A percentile compares a stretch with the other conserved stretches of the same genome.
Evolutionary conservation across 1,140 invertebrate genomes (phyloP).

Genomic region (Stratiolaelaps scimitus): DNA sequence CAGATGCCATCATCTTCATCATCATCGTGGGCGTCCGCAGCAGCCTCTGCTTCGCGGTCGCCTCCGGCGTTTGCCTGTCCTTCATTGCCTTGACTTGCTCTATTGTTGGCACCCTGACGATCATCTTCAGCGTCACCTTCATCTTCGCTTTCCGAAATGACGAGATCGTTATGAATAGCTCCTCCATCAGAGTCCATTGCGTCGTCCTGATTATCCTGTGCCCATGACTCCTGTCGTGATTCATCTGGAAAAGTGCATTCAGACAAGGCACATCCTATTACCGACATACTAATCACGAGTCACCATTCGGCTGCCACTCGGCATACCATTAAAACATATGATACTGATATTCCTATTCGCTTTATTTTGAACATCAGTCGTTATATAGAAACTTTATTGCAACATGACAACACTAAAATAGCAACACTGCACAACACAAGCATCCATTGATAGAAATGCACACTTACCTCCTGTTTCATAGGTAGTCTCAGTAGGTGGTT

Average conservation of each 20-base stretch:
- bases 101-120: conserved; percentile 42
- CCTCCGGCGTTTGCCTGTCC: conserved; percentile 34
- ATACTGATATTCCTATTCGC: conserved; percentile 31
- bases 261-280: background rate
- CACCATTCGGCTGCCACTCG: background rate
- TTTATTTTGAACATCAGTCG: background rate
- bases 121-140: conserved; percentile 38
- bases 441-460: too few relatives aligned
- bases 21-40: conserved; percentile 38
- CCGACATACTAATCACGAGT: background rate
- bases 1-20: conserved; percentile 40
- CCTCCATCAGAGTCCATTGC: conserved; percentile 30
- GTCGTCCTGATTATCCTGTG: conserved; percentile 15
- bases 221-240: conserved; percentile 30
- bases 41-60: conserved; percentile 37
- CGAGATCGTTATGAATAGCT: conserved; percentile 28
- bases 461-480: too few relatives aligned
- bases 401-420: too few relatives aligned
- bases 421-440: too few relatives aligned
- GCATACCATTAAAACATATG: background rate
- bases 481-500: background rate
- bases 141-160: conserved; percentile 35
- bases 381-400: background rate
- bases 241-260: conserved; percentile 13
- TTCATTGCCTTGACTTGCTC: conserved; percentile 31